Conservation (phyloP, 2,888 invertebrate species). For the Lithodes maja region DNA sequence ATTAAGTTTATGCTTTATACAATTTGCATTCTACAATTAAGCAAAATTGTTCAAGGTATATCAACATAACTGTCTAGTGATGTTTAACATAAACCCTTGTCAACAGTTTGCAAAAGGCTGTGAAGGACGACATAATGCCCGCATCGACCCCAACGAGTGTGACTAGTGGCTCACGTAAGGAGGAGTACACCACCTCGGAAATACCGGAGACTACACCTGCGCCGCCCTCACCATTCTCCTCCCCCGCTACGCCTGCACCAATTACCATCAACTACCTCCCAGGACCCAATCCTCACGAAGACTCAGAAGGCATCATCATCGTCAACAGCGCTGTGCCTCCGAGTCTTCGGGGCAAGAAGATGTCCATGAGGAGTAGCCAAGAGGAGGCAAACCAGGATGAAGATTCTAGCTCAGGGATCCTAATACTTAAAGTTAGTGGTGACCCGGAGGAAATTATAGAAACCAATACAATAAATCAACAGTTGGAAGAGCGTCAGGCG, state of each 20-base stretch:
- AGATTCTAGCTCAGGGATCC: constrained; percentile 53
- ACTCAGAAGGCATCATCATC: constrained; percentile 69
- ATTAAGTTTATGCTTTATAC: too few relatives aligned
- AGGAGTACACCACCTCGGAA: background rate
- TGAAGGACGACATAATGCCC: constrained; percentile 49
- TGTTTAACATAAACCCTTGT: background rate
- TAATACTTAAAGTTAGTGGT: constrained; percentile 43
- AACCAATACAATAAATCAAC: constrained; percentile 39
- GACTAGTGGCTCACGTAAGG: constrained; percentile 24
- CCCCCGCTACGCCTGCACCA: constrained; percentile 40
- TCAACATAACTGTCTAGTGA: too few relatives aligned
- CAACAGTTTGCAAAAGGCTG: constrained; percentile 60
- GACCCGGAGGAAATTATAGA: constrained; percentile 43
- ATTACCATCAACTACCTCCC: constrained; percentile 65
- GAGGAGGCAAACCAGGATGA: constrained; percentile 49
- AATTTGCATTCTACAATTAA: too few relatives aligned
- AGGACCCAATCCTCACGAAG: constrained; percentile 69
- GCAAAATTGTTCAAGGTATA: too few relatives aligned
- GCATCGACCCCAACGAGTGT: constrained; percentile 32
- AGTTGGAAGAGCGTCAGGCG: constrained; percentile 44
- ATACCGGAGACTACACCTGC: constrained; percentile 21
- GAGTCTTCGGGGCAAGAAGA: constrained; percentile 26
- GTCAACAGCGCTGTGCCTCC: constrained; percentile 51
- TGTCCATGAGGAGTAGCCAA: constrained; percentile 40
- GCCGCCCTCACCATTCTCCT: constrained; percentile 26